phyloP scores from a whole-genome alignment of 1,140 invertebrate species.

The Formica selysi region DNA sequence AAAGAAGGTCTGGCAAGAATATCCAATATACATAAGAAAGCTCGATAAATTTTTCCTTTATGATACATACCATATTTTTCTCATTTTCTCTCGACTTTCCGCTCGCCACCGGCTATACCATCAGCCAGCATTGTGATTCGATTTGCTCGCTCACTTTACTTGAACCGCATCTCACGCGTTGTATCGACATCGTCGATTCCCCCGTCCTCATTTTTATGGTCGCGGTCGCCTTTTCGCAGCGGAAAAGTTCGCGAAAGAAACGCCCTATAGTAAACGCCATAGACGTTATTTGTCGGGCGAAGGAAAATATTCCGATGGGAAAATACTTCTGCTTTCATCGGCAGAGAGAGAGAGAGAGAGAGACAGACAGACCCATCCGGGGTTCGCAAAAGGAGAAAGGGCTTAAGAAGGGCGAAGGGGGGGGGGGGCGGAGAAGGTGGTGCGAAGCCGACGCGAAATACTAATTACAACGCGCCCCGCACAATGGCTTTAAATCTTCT shows the following conservation, averaged over 20 bases:
- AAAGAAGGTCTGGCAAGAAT: too few species aligned
- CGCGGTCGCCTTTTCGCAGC: background rate
- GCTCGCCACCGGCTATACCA: background rate
- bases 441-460: constrained; percentile 39
- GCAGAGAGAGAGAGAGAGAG: too few species aligned
- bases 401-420: too few species aligned
- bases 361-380: too few species aligned
- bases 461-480: constrained; percentile 56
- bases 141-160: constrained; percentile 48
- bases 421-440: too few species aligned
- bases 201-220: background rate
- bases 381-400: too few species aligned
- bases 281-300: constrained; percentile 4
- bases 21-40: background rate
- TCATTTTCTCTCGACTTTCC: background rate
- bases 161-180: constrained; percentile 12
- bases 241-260: background rate
- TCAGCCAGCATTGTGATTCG: constrained; percentile 44
- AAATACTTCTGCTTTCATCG: constrained; percentile 17
- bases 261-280: background rate
- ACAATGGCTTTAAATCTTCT: constrained; percentile 61
- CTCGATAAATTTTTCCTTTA: background rate
- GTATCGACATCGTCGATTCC: background rate
- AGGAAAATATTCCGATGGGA: background rate
- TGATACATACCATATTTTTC: background rate